phyloP scores from a whole-genome alignment of 2,797 vertebrate genomes.

The Chloroceryle inda region DNA sequence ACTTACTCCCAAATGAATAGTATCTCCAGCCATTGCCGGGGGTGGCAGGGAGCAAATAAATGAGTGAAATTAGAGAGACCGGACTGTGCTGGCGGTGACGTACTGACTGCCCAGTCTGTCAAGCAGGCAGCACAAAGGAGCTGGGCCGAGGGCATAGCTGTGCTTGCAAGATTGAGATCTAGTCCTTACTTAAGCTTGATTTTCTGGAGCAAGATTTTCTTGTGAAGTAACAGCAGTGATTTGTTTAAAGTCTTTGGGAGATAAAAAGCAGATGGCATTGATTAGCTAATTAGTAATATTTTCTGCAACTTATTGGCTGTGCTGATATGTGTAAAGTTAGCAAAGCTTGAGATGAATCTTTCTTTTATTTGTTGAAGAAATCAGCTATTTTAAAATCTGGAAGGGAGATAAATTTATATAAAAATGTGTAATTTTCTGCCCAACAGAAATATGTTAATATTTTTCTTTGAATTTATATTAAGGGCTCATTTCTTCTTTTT shows the following conservation, averaged over 20 bases:
- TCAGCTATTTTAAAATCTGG: neutral
- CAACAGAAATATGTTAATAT: neutral
- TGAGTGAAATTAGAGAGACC: constrained; percentile 67
- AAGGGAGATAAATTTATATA: neutral
- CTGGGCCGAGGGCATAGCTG: neutral
- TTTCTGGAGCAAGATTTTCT: constrained; percentile 10
- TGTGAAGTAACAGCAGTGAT: neutral
- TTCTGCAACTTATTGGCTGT: neutral
- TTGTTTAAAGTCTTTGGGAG: neutral
- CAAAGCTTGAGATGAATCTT: neutral
- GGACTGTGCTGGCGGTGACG: constrained; percentile 74
- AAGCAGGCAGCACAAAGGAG: constrained; percentile 69
- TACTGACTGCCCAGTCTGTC: constrained; percentile 80
- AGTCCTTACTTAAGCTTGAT: neutral
- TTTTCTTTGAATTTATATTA: neutral
- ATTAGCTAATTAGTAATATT: constrained; percentile 57
- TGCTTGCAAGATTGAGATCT: constrained; percentile 45
- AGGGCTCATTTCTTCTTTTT: neutral
- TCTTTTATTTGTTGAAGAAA: neutral
- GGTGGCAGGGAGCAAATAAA: constrained; percentile 39
- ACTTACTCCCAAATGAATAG: constrained; percentile 3
- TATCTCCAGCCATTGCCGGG: neutral
- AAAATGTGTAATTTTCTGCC: neutral
- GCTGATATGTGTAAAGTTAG: neutral
- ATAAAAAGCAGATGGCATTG: constrained; percentile 53